Evolutionary conservation across 2,113 vertebrate species (phyloP).

Genomic region (Ammodytes marinus): DNA sequence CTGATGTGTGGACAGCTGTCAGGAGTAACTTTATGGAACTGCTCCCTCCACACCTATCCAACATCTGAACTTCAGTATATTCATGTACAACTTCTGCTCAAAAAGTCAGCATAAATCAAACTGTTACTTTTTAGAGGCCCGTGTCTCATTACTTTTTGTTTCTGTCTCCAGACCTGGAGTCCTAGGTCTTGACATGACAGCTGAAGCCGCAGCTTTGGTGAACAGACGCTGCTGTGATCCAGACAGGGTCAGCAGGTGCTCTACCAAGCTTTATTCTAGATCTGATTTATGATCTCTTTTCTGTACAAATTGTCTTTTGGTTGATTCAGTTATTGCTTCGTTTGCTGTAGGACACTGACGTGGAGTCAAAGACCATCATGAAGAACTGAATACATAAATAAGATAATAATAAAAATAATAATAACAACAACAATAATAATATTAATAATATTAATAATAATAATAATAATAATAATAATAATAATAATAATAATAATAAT

Average conservation of each 20-base stretch:
- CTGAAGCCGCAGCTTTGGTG: constrained; percentile 24
- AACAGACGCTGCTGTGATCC: constrained; percentile 8
- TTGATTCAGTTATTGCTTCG: not conserved
- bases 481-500: constrained; percentile 24
- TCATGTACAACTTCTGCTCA: constrained; percentile 10
- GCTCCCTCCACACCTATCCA: too few relatives aligned
- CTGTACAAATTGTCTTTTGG: not conserved
- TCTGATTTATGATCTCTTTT: not conserved
- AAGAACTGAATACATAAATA: not conserved
- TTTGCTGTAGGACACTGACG: constrained; percentile 49
- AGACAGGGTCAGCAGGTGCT: not conserved
- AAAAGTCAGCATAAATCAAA: constrained; percentile 19
- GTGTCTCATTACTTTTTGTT: constrained; percentile 43
- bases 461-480: too few relatives aligned
- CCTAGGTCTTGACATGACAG: constrained; percentile 4
- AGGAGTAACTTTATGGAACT: constrained; percentile 30
- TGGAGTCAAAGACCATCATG: constrained; percentile 43
- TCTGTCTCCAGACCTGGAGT: constrained; percentile 49
- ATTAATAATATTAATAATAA: constrained; percentile 16
- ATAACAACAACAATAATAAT: constrained; percentile 5
- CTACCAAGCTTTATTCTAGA: not conserved
- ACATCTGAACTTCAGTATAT: constrained; percentile 27
- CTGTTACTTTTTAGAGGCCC: constrained; percentile 22
- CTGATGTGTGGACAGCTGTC: constrained; percentile 41
- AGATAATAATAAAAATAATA: not conserved